Conservation (phyloP, 2,113 vertebrate species). For the Nanorana parkeri region DNA sequence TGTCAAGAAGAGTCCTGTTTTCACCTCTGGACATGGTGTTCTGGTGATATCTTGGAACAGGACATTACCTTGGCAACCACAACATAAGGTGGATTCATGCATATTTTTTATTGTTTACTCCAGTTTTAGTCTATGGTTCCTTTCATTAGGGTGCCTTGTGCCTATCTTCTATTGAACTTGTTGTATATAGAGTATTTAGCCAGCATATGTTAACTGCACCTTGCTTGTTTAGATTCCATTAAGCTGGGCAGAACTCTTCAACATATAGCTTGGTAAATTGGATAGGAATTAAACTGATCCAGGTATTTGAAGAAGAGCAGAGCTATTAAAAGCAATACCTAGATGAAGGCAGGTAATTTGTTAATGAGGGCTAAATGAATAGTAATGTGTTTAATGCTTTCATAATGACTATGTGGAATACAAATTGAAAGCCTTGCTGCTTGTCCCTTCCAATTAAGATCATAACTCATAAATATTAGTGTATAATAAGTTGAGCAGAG, state of each 20-base stretch:
- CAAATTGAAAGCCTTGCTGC: slow-evolving; percentile 49
- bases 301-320: not conserved
- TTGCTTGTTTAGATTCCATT: not conserved
- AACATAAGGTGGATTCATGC: no score
- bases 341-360: slow-evolving; percentile 13
- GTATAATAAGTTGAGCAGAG: slow-evolving; percentile 38
- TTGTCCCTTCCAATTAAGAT: slow-evolving; percentile 51
- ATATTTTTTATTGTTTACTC: no score
- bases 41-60: no score
- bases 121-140: no score
- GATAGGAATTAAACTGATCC: not conserved
- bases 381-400: slow-evolving; percentile 39
- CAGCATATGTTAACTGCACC: not conserved
- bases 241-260: not conserved
- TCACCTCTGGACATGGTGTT: no score
- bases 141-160: no score
- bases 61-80: no score
- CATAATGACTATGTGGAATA: slow-evolving; percentile 49
- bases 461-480: slow-evolving; percentile 53
- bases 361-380: slow-evolving; percentile 39
- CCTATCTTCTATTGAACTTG: no score
- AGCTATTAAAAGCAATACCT: not conserved
- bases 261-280: not conserved
- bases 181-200: no score
- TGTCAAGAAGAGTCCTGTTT: no score